Evolutionary conservation across 2,113 vertebrate genomes (phyloP).

Genomic region (Eptesicus fuscus): DNA sequence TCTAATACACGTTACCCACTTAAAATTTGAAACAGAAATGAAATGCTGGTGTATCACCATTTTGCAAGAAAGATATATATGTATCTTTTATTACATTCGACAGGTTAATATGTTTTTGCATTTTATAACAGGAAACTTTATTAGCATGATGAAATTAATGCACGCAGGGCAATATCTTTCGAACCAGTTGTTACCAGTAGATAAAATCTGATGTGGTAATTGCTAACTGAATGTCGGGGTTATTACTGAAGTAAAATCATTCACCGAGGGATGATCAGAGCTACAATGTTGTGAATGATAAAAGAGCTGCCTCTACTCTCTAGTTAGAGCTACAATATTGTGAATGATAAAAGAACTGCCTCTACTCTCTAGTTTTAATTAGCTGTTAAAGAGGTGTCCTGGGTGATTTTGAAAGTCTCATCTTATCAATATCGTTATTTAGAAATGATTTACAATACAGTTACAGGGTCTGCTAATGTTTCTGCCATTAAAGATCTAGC

Average conservation of each 20-base stretch:
- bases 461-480: slow-evolving; percentile 4
- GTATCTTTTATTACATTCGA: slow-evolving; percentile 31
- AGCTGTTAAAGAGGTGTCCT: slow-evolving; percentile 4
- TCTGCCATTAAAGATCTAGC: slow-evolving; percentile 32
- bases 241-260: slow-evolving; percentile 51
- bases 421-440: slow-evolving; percentile 28
- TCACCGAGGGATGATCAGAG: slow-evolving; percentile 21
- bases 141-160: slow-evolving; percentile 58
- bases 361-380: slow-evolving; percentile 31
- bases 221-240: slow-evolving; percentile 10
- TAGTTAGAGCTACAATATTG: neutral
- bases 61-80: slow-evolving; percentile 53
- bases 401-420: slow-evolving; percentile 9
- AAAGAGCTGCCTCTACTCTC: neutral
- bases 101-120: slow-evolving; percentile 62
- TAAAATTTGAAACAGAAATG: slow-evolving; percentile 59
- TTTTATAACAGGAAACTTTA: slow-evolving; percentile 68
- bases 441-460: slow-evolving; percentile 27
- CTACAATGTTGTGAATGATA: neutral
- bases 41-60: slow-evolving; percentile 27
- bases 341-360: neutral
- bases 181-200: slow-evolving; percentile 58
- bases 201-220: slow-evolving; percentile 65
- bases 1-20: slow-evolving; percentile 56
- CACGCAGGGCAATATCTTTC: slow-evolving; percentile 28